Evolutionary conservation across 2,113 vertebrate species (phyloP), one percentile per base, ranked within the genome.

Genomic region (Picathartes gymnocephalus): DNA sequence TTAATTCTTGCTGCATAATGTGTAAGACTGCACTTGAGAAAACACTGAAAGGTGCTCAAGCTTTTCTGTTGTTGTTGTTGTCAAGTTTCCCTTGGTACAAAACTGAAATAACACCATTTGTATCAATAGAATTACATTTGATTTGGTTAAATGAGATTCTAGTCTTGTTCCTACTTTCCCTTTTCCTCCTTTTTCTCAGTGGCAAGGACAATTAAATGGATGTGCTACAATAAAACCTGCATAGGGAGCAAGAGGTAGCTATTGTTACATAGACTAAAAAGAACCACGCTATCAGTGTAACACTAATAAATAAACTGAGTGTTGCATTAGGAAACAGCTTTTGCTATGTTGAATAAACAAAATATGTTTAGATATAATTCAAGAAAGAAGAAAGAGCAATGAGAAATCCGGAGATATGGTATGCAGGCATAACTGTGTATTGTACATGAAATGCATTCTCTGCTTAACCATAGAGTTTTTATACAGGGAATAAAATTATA

Each of bases 121-220:
- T 79, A 69, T 71, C 40, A 37, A 72, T 88, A 71, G 7, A 88
- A 50, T 62, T 91, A 45, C 21, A 78, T 84, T 86, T 74, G 10
- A 70, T 81, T 82, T 82, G 65, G 40, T 81, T 89, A 84, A 86
- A 81, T 90, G 47, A 86, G 42, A 73, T 86, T 90, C 79, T 80
- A 15, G 31, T 66, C 74, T 83, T 76, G 45, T 88, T 73, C 39
- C 17, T 50, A 28, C 45, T 90, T 92, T 40, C 24, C 20, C 5
- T 71, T 70, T 68, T 70, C 33, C 31, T 80, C 15, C 14, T 72
- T 73, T 80, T 93, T 80, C 53, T 72, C 30, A 35, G 62, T 48
- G 37, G 40, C 65, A 95, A 64, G 48, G 88, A 61, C 35, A 86
- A 51, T 90, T 77, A 91, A 89, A 93, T 62, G 24, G 39, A 60